phyloP scores from a whole-genome alignment of 2,113 vertebrate genomes.

The Nesoenas mayeri region DNA sequence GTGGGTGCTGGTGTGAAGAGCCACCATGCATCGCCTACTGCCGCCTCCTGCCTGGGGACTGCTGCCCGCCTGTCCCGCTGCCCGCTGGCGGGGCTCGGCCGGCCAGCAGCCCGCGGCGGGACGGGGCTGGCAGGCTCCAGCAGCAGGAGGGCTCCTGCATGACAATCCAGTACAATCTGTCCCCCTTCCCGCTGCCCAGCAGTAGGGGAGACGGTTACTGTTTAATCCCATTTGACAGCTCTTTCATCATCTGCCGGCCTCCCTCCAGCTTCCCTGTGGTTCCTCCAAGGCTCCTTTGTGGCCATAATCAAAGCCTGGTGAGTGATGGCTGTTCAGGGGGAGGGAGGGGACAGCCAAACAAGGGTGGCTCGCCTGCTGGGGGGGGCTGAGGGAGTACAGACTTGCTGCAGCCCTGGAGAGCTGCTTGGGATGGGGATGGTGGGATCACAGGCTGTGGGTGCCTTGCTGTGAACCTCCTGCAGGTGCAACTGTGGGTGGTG shows the following conservation, averaged over 20 bases:
- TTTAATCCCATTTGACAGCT: conserved; percentile 75
- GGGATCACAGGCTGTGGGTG: neutral
- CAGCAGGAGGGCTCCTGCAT: conserved; percentile 22
- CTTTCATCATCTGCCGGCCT: conserved; percentile 72
- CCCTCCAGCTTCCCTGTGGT: conserved; percentile 47
- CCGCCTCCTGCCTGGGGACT: accelerated
- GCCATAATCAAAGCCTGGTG: conserved; percentile 72
- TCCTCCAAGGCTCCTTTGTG: conserved; percentile 73
- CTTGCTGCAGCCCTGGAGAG: accelerated
- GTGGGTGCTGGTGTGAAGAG: neutral
- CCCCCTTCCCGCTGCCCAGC: conserved; percentile 54
- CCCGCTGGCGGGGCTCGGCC: accelerated
- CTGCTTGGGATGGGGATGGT: too few relatives aligned
- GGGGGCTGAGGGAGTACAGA: neutral
- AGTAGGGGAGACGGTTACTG: conserved; percentile 58
- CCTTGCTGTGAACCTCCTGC: neutral
- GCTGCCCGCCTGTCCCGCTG: neutral
- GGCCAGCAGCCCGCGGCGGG: neutral
- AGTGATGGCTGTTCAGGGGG: conserved; percentile 49
- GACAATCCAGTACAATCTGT: conserved; percentile 46
- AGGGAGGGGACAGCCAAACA: neutral
- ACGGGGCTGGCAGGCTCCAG: neutral
- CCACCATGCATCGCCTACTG: accelerated
- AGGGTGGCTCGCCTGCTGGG: neutral
- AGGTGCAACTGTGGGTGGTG: neutral